These are phyloP conservation scores for Xiphophorus birchmanni DNA, from an alignment of 2,797 vertebrate species.

Conservation along the genomic window DNA sequence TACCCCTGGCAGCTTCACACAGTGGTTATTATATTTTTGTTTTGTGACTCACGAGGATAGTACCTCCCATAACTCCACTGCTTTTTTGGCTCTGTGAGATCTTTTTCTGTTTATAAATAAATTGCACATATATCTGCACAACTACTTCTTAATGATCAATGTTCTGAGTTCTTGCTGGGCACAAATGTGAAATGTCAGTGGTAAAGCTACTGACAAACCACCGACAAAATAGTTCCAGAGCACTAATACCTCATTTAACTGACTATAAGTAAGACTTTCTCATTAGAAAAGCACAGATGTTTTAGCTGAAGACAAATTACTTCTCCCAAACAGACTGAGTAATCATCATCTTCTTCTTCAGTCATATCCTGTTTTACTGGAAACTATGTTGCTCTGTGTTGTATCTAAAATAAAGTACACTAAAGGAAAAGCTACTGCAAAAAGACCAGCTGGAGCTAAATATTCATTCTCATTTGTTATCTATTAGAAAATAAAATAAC, in stretches of 20 bases:
- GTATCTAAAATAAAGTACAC: neutral
- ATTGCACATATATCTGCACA: neutral
- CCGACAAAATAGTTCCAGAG: neutral
- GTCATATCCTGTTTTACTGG: neutral
- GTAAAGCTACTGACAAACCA: neutral
- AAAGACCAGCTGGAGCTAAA: neutral
- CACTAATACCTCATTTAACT: neutral
- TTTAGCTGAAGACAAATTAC: neutral
- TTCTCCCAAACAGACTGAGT: neutral
- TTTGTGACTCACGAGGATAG: constrained; percentile 14
- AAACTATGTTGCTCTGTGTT: neutral
- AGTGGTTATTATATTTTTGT: neutral
- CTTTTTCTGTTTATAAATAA: neutral
- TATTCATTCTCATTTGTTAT: neutral
- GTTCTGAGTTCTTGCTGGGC: neutral
- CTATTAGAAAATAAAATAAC: neutral
- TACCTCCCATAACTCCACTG: neutral
- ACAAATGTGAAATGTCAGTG: neutral
- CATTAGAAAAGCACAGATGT: neutral
- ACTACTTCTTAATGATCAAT: neutral
- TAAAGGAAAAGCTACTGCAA: neutral
- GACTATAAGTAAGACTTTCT: neutral
- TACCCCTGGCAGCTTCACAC: neutral
- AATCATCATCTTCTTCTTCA: neutral
- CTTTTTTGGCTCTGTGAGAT: neutral